Base-by-base conservation (phyloP, 2,113 vertebrate genomes). In the Malaclemys terrapin region DNA sequence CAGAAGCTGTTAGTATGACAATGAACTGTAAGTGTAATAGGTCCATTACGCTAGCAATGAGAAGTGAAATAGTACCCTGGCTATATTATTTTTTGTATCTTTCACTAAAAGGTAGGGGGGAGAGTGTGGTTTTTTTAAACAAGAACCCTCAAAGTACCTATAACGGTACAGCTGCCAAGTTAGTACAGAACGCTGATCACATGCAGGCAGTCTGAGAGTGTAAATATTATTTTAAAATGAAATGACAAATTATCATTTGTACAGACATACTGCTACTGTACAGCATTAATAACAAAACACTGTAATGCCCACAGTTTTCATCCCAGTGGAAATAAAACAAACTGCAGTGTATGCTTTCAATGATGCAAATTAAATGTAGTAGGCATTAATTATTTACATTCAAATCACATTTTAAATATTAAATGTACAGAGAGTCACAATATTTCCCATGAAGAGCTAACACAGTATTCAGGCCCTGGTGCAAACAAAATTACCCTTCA, bases 321-420 rank as follows among this genome's bases (percentile, higher is more conserved):
- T 94, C 65, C 87, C 50, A 35, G 69, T 95, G 88, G 80, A 96
- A 96, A 86, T 52, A 35, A 62, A 91, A 72, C 20, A 93, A 81
- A 56, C 78, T 84, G 87, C 78, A 87, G 49, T 2, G 13, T n/a
- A 50, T 59, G 45, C 78, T 86, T 56, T 88, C 84, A 20, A n/a
- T 80, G 81, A 75, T 38, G 81, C 91, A 87, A 96, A 95, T 97
- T 84, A 94, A 76, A 96, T 95, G 79, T 59, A n/a, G 65, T 27
- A 56, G 54, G 52, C 69, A 91, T 93, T 88, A 94, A 93, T 97
- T 88, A 96, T 94, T 96, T 93, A 93, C 54, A 82, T 85, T 90
- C 80, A 80, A 87, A 89, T 96, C 65, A 87, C 80, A 38, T 82
- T 95, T 96, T 88, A 88, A 89, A 94, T 89, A 93, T 92, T 82